A percentile compares a stretch with the other conserved stretches of the same genome.
Evolutionary conservation across 1,140 invertebrate species (phyloP).

Genomic region (Plutomurus gul): DNA sequence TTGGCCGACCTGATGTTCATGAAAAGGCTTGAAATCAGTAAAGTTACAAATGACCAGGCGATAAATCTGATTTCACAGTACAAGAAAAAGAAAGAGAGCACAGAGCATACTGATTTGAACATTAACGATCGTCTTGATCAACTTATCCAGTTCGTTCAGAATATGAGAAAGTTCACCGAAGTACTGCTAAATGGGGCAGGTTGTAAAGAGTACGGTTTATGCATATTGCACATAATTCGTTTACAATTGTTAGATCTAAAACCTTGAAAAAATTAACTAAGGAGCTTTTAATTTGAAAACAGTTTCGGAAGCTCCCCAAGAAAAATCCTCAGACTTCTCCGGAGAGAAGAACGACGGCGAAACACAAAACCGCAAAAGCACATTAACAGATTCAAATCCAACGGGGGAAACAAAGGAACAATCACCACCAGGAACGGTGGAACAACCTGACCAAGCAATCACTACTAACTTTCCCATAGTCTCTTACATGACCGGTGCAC

Average conservation of each 20-base stretch:
- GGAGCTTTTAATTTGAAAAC: neutral
- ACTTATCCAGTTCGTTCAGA: neutral
- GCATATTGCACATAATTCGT: too few relatives aligned
- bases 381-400: neutral
- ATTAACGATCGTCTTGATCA: neutral
- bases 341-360: neutral
- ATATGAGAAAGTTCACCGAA: neutral
- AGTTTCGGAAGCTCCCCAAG: neutral
- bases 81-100: neutral
- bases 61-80: neutral
- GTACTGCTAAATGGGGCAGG: neutral
- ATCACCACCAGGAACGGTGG: neutral
- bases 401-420: neutral
- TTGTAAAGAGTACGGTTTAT: neutral
- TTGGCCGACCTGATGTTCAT: neutral
- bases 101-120: neutral
- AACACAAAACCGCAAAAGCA: neutral
- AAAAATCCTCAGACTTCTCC: neutral
- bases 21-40: neutral
- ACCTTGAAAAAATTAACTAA: neutral
- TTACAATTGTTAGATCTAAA: too few relatives aligned
- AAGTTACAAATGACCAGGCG: neutral
- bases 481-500: too few relatives aligned
- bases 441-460: neutral
- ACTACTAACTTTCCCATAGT: too few relatives aligned